Evolutionary conservation across 2,888 invertebrate genomes (phyloP).

Genomic region (Dolichopus griseipennis): DNA sequence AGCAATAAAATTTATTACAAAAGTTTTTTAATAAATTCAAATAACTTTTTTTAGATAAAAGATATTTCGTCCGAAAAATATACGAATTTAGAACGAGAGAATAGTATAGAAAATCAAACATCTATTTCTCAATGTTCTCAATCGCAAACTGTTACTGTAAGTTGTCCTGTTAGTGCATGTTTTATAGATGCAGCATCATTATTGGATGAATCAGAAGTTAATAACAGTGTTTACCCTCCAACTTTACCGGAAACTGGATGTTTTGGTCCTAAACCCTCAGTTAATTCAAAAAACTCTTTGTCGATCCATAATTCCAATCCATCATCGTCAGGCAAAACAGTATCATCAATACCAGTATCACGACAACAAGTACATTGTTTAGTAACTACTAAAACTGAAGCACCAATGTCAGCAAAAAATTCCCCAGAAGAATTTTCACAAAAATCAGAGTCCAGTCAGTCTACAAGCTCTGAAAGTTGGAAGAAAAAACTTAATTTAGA

Average conservation of each 20-base stretch:
- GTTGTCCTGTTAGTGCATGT: constrained; percentile 45
- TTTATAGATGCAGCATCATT: constrained; percentile 72
- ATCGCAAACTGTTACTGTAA: neutral
- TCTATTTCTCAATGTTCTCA: neutral
- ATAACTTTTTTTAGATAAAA: neutral
- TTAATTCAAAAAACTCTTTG: neutral
- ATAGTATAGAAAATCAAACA: constrained; percentile 18
- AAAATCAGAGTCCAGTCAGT: neutral
- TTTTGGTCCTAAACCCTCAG: constrained; percentile 10
- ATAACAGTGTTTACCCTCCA: constrained; percentile 24
- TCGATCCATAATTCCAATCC: neutral
- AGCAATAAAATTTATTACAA: neutral
- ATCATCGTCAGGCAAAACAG: too few relatives aligned
- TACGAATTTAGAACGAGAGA: constrained; percentile 16
- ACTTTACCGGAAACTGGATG: constrained; percentile 16
- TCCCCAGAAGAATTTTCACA: neutral
- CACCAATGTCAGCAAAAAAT: neutral
- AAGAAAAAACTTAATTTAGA: constrained; percentile 21
- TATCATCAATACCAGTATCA: neutral
- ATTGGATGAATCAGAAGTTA: constrained; percentile 56
- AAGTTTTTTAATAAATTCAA: neutral
- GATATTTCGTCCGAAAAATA: neutral
- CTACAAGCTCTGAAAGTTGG: constrained; percentile 4
- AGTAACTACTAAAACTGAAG: neutral
- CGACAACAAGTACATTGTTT: neutral